A percentile compares a stretch with the other conserved stretches of the same genome.
These are phyloP conservation scores for Ecdyonurus torrentis DNA, from an alignment of 2,888 invertebrate species.

Conservation along the genomic window DNA sequence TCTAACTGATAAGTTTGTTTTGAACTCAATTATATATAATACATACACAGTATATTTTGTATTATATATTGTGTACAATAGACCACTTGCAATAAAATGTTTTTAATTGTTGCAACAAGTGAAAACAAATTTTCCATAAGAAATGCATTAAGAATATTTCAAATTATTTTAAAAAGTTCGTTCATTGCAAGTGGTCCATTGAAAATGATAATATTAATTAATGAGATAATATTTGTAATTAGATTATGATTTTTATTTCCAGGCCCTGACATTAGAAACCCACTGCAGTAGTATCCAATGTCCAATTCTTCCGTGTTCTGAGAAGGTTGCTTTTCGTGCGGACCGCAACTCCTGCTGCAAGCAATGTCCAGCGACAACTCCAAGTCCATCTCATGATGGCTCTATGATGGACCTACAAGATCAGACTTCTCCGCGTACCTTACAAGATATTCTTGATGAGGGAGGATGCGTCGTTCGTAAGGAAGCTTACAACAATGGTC, in stretches of 20 bases:
- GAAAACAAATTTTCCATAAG: too few species aligned
- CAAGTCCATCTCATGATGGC: slow-evolving; percentile 14
- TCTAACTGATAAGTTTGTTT: too few species aligned
- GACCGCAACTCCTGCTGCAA: slow-evolving; percentile 67
- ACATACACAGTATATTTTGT: too few species aligned
- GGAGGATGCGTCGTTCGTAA: slow-evolving; percentile 54
- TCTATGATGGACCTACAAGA: slow-evolving; percentile 12
- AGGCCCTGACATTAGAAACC: slow-evolving; percentile 50
- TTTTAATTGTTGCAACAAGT: too few species aligned
- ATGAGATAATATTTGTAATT: neutral
- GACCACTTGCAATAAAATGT: too few species aligned
- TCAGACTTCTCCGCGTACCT: slow-evolving; percentile 25
- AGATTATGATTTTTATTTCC: slow-evolving; percentile 1
- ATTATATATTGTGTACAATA: too few species aligned
- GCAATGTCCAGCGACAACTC: slow-evolving; percentile 39
- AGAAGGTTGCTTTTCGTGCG: slow-evolving; percentile 51
- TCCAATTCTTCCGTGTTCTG: slow-evolving; percentile 54
- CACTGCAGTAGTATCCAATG: slow-evolving; percentile 60
- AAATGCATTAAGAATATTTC: too few species aligned
- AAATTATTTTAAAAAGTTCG: too few species aligned
- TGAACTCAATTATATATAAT: too few species aligned
- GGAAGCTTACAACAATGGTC: slow-evolving; percentile 48
- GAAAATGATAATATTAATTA: too few species aligned
- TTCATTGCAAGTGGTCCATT: too few species aligned
- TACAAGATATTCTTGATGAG: slow-evolving; percentile 52